Percentiles rank a stretch among this genome's conserved stretches.
phyloP scores from a whole-genome alignment of 2,888 invertebrate species.

The Diarsia mendica region DNA sequence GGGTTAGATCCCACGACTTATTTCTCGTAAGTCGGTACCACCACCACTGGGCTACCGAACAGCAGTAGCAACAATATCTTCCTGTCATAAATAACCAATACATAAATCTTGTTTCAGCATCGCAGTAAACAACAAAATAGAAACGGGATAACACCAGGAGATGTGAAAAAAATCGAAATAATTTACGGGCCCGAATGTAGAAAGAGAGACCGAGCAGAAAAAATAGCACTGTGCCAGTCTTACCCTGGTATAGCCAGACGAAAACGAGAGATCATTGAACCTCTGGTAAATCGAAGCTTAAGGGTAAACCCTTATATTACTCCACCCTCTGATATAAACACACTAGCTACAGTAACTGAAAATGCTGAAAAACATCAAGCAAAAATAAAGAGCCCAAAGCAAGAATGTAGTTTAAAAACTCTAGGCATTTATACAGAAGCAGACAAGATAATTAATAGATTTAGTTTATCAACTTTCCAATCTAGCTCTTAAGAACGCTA shows the following conservation, averaged over 20 bases:
- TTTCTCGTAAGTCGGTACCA: too few relatives aligned
- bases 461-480: conserved; percentile 73
- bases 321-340: conserved; percentile 70
- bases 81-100: neutral
- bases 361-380: neutral
- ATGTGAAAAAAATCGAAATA: conserved; percentile 80
- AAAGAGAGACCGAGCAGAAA: conserved; percentile 79
- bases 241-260: conserved; percentile 74
- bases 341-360: conserved; percentile 9
- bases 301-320: conserved; percentile 83
- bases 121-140: conserved; percentile 72
- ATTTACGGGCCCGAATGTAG: conserved; percentile 82
- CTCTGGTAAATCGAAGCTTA: conserved; percentile 64
- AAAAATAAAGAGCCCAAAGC: neutral
- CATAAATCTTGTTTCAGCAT: conserved; percentile 71
- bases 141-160: conserved; percentile 70
- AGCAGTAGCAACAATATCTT: too few relatives aligned
- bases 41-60: too few relatives aligned
- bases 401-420: conserved; percentile 59
- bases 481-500: conserved; percentile 74
- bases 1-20: too few relatives aligned
- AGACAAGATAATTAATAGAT: conserved; percentile 75
- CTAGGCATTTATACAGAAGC: conserved; percentile 76
- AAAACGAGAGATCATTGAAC: conserved; percentile 34
- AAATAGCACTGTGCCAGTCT: conserved; percentile 81